Conservation (phyloP, 2,113 vertebrate genomes). For the Toxotes jaculatrix region DNA sequence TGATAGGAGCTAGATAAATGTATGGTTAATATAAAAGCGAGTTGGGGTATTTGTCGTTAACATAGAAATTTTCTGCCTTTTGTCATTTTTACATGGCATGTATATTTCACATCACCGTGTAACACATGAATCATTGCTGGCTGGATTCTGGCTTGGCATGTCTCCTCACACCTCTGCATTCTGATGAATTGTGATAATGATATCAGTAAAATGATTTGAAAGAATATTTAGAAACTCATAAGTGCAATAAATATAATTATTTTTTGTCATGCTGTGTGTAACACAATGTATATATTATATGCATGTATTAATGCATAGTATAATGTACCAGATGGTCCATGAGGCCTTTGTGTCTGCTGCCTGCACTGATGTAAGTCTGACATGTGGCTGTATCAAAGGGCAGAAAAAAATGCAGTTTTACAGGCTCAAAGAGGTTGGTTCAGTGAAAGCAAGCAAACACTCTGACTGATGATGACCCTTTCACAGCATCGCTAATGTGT, state of each 20-base stretch:
- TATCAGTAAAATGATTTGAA: slow-evolving; percentile 3
- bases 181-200: neutral
- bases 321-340: slow-evolving; percentile 10
- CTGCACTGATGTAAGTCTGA: neutral
- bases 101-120: slow-evolving; percentile 29
- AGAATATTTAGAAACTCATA: neutral
- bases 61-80: slow-evolving; percentile 20
- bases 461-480: neutral
- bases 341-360: neutral
- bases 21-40: slow-evolving; percentile 41
- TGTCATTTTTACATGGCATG: slow-evolving; percentile 37
- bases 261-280: neutral
- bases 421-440: neutral
- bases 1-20: slow-evolving; percentile 58
- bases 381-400: neutral
- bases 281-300: neutral
- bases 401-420: neutral
- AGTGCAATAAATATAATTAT: neutral
- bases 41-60: slow-evolving; percentile 32
- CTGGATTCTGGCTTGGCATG: neutral
- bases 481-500: neutral
- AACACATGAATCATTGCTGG: slow-evolving; percentile 4
- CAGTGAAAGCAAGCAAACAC: neutral
- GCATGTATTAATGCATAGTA: neutral
- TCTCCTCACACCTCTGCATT: slow-evolving; percentile 3